Base-by-base conservation (phyloP, 2,797 vertebrate genomes). In the Eulemur mongoz region DNA sequence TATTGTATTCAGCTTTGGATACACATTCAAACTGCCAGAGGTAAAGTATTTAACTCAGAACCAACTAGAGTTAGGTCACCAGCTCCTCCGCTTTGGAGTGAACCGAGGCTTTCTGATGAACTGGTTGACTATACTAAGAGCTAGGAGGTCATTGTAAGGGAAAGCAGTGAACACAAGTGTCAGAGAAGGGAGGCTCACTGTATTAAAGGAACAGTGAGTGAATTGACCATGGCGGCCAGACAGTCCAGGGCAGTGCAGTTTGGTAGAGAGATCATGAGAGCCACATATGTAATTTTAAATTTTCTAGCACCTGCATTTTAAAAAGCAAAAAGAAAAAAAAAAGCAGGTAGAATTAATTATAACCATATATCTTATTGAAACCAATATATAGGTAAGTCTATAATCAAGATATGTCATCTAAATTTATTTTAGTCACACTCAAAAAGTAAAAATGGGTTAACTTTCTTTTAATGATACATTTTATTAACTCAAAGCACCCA, bases 31-130 rank as follows among this genome's bases (percentile, higher is more conserved):
- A 63, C 38, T 15, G 63, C 5, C 1, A 45, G 25, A 38, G 15
- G 38, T 65, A 52, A 93, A 52, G 5, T 57, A 67, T 93, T 88
- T 79, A 94, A 70, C 93, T 91, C 65, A 91, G 43, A 93, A 87
- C 30, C 32, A 59, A 13, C 89, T 67, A 32, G 25, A 10, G 20
- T 88, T 90, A 54, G 30, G 13, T 79, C 40, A 88, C 54, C 52
- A 57, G 50, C 32, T 91, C 50, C 20, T 91, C 45, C 73, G 27
- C 48, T 70, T 4, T n/a, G 38, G 18, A 43, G 6, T 35, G 32
- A 89, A 43, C 14, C 54, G 40, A 83, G 15, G 40, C 11, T 70
- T 88, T 78, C 35, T 88, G 79, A 57, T 86, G 45, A 79, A 79
- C n/a, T 25, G 50, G 12, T 5, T 88, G 13, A 50, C 48, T 65